Conservation (phyloP, 2,113 vertebrate species). For the Galemys pyrenaicus region DNA sequence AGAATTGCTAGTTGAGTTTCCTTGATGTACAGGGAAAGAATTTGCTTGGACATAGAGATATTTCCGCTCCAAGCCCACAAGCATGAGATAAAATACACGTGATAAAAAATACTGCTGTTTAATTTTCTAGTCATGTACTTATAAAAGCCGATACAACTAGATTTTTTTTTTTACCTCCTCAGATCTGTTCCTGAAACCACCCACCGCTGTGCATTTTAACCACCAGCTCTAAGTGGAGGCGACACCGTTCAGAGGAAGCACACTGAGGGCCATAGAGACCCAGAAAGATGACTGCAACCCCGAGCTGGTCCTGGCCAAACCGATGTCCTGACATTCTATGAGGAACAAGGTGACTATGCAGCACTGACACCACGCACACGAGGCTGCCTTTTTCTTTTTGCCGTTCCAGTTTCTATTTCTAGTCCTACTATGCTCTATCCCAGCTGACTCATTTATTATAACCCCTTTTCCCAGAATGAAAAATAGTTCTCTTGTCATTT, state of each 20-base stretch:
- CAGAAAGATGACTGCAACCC: neutral
- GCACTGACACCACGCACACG: neutral
- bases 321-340: neutral
- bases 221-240: neutral
- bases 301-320: neutral
- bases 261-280: neutral
- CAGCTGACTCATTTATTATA: slow-evolving; percentile 34
- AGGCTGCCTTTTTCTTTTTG: neutral
- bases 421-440: neutral
- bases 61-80: slow-evolving; percentile 49
- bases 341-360: slow-evolving; percentile 25
- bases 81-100: slow-evolving; percentile 68
- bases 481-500: slow-evolving; percentile 28
- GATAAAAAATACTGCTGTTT: slow-evolving; percentile 80
- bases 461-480: neutral
- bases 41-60: slow-evolving; percentile 2
- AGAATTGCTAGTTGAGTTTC: neutral
- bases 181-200: slow-evolving; percentile 65
- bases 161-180: slow-evolving; percentile 51
- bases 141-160: slow-evolving; percentile 75
- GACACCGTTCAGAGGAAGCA: slow-evolving; percentile 1
- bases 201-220: slow-evolving; percentile 49
- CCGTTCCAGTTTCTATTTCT: neutral
- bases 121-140: slow-evolving; percentile 77
- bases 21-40: neutral